Base-by-base conservation (phyloP, 1,140 invertebrate species). In the Macrosteles quadrilineatus region DNA sequence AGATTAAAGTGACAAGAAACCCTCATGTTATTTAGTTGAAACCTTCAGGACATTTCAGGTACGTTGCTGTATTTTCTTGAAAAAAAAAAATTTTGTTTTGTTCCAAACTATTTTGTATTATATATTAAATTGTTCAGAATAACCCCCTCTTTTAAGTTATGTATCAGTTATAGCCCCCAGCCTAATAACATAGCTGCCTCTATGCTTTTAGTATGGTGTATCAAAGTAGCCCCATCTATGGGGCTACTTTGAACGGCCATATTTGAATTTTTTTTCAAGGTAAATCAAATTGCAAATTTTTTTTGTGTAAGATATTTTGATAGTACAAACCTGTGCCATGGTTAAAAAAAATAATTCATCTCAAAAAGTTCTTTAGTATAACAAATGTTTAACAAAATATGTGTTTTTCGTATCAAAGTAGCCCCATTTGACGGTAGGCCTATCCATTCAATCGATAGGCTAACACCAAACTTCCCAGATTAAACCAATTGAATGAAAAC, bases 381-480 rank as follows among this genome's bases (percentile, higher is more conserved):
- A n/a, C 3, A 53, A n/a, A n/a, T 25, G 6, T 53, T 53, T 4
- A 53, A 53, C n/a, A 19, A 53, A 53, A 53, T 19, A 53, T 25
- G 17, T 19, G 23, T 53, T 19, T 53, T n/a, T 19, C 23, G 23
- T 53, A 25, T 36, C 47, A 53, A 53, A 53, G 47, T 53, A 53
- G 47, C 47, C 47, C 47, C 23, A 53, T n/a, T 53, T 53, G 47
- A 53, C 47, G 47, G 47, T 62, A 62, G n/a, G n/a, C n/a, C n/a
- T n/a, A n/a, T n/a, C n/a, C n/a, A n/a, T n/a, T n/a, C n/a, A n/a
- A n/a, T n/a, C n/a, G n/a, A n/a, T n/a, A n/a, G n/a, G n/a, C n/a
- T n/a, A n/a, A n/a, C n/a, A n/a, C n/a, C n/a, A n/a, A n/a, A n/a
- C n/a, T n/a, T n/a, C n/a, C n/a, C n/a, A n/a, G n/a, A n/a, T n/a